Base-by-base conservation (phyloP, 1,140 invertebrate species). In the Mycetomoellerius zeteki region DNA sequence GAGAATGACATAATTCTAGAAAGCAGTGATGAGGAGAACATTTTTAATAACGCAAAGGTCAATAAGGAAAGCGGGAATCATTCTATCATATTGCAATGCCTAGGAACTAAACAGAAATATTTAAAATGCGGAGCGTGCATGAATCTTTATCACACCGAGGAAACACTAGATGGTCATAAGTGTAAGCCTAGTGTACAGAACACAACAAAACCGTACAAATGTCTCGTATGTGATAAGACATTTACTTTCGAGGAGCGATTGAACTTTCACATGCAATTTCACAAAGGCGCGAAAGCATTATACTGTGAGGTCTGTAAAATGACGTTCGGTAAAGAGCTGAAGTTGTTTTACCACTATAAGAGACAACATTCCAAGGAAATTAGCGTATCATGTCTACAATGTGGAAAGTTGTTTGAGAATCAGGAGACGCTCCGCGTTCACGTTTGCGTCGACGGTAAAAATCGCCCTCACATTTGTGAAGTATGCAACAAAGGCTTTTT, bases 401-500 rank as follows among this genome's bases (percentile, higher is more conserved):
- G 92, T 58, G 92, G 92, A 21, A 93, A 93, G 75, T 27, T 93
- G 16, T 93, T 93, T 43, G 81, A 89, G 54, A 85, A 86, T 50
- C 92, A 91, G 14, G 76, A 90, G 8, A 81, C 72, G 43, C 73
- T 93, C 0, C 88, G 75, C 19, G 65, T 72, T 8, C 92, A 93
- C 30, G 43, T 93, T 21, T 93, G 92, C 24, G 50, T 84, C 0
- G 92, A 93, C 60, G 92, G 92, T 8, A 93, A 93, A 65, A 91
- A 81, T 19, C 86, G 92, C 91, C 98, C 98, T 0, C 98, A 99
- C 92, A 97, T 98, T 0, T 99, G 99, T 93, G 97, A 98, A 95
- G 98, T 99, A 0, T 99, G 99, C 94, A 98, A 97, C 75, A 98
- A 98, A 94, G 98, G 98, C 3, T 99, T 99, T 95, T 98, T 98